Conservation (phyloP, 2,797 vertebrate species). For the Alauda arvensis region DNA sequence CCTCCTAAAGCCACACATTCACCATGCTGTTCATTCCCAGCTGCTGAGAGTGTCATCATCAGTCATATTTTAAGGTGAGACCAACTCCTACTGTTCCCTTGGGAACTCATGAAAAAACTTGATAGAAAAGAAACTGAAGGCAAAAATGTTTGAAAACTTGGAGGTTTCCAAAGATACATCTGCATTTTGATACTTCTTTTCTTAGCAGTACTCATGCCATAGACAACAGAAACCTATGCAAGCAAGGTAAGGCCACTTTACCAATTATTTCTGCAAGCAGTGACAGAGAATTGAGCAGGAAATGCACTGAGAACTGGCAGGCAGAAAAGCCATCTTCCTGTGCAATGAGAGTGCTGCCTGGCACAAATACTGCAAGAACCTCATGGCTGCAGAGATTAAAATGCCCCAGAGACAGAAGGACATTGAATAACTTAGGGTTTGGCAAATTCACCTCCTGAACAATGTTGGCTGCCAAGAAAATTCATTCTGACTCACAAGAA, state of each 20-base stretch:
- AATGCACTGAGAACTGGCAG: neutral
- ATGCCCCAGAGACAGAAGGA: neutral
- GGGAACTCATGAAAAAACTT: neutral
- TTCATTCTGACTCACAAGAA: conserved; percentile 42
- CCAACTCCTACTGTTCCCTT: neutral
- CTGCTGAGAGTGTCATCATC: neutral
- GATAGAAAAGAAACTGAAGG: neutral
- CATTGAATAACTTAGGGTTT: conserved; percentile 17
- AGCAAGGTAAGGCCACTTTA: neutral
- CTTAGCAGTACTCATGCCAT: neutral
- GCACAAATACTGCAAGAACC: neutral
- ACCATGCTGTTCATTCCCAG: neutral
- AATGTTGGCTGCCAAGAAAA: conserved; percentile 22
- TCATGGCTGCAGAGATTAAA: conserved; percentile 4
- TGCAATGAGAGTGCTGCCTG: neutral
- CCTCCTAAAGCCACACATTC: conserved; percentile 14
- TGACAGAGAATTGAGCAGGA: neutral
- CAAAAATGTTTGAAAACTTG: neutral
- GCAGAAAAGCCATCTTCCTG: neutral
- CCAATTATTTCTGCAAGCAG: neutral
- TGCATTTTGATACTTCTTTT: neutral
- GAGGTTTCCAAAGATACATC: neutral
- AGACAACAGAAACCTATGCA: neutral
- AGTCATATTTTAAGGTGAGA: neutral
- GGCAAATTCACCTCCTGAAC: conserved; percentile 2